Percentiles rank a stretch among this genome's conserved stretches.
Evolutionary conservation across 1,140 invertebrate genomes (phyloP).

Genomic region (Drosophila mauritiana): DNA sequence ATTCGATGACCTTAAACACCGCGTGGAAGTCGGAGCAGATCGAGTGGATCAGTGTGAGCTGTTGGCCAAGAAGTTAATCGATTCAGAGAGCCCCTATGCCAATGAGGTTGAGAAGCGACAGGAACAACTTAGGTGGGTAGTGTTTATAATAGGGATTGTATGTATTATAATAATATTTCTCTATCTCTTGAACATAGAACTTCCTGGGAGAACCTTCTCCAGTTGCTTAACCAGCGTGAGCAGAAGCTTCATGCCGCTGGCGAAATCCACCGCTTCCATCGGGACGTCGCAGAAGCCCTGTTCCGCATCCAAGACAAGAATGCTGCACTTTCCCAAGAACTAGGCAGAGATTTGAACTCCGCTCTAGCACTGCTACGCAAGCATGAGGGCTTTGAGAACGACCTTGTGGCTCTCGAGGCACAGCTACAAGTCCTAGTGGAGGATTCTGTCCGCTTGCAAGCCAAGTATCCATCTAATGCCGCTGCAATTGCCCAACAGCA

Average conservation of each 20-base stretch:
- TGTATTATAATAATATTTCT: background rate
- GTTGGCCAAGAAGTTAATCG: slow-evolving; percentile 94
- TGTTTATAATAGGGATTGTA: background rate
- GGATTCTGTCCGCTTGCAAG: slow-evolving; percentile 94
- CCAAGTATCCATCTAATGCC: slow-evolving; percentile 96
- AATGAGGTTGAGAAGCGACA: slow-evolving; percentile 94
- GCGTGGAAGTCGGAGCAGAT: slow-evolving; percentile 95
- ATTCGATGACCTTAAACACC: slow-evolving; percentile 97
- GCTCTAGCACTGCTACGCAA: slow-evolving; percentile 92
- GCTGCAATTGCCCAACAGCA: slow-evolving; percentile 94
- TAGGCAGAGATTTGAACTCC: slow-evolving; percentile 95
- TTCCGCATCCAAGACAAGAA: slow-evolving; percentile 96
- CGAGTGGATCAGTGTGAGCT: slow-evolving; percentile 97
- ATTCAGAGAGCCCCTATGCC: slow-evolving; percentile 94
- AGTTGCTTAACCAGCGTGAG: slow-evolving; percentile 93
- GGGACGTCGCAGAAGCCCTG: slow-evolving; percentile 96
- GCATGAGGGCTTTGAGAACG: slow-evolving; percentile 98
- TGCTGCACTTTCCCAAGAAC: slow-evolving; percentile 92
- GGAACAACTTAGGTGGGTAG: slow-evolving; percentile 91
- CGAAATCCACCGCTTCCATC: slow-evolving; percentile 98
- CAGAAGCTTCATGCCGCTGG: slow-evolving; percentile 95
- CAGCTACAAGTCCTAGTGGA: slow-evolving; percentile 96
- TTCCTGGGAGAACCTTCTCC: slow-evolving; percentile 94
- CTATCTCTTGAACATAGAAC: slow-evolving; percentile 31
- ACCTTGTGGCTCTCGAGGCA: slow-evolving; percentile 96